phyloP scores from a whole-genome alignment of 2,113 vertebrate genomes.

The Butastur rufipennis region DNA sequence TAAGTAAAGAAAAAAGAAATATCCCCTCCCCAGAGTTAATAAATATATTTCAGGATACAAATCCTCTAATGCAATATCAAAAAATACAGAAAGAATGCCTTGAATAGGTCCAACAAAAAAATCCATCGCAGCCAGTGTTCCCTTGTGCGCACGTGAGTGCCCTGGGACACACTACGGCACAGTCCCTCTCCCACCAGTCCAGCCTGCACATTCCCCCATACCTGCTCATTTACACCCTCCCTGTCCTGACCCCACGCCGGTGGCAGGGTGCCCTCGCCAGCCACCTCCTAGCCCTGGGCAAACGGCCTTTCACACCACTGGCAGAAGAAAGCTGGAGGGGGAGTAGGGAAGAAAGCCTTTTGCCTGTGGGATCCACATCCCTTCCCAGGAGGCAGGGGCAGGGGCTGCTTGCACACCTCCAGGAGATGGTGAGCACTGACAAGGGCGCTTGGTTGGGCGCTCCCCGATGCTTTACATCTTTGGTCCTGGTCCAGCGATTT shows the following conservation, averaged over 20 bases:
- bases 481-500: neutral
- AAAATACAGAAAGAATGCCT: neutral
- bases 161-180: accelerated
- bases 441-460: neutral
- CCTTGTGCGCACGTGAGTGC: accelerated
- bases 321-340: neutral
- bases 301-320: accelerated
- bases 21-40: neutral
- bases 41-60: neutral
- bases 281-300: neutral
- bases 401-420: neutral
- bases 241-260: accelerated
- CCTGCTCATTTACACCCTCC: no score
- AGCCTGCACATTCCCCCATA: neutral
- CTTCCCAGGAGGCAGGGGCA: neutral
- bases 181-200: neutral
- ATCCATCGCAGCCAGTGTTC: accelerated
- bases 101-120: neutral
- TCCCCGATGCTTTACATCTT: neutral
- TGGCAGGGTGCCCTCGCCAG: neutral
- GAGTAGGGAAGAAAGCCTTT: neutral
- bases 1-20: neutral
- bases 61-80: neutral
- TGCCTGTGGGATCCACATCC: neutral
- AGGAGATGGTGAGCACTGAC: no score